Evolutionary conservation across 2,113 vertebrate species (phyloP), one percentile per base, ranked within the genome.

Genomic region (Irena cyanogastra): DNA sequence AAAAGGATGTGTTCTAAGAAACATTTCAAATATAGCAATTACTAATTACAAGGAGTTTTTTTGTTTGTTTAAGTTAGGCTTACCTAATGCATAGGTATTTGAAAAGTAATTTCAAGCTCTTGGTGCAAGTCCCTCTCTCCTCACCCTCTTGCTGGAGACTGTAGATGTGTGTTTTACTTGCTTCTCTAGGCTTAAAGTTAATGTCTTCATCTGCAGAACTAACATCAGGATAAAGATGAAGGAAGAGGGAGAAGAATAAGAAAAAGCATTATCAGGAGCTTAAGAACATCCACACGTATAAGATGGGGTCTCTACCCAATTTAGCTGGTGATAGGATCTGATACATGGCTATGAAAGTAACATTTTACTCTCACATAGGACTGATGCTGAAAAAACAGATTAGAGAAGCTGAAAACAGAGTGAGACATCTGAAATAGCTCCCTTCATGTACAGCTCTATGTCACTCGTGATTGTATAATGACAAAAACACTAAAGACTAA

Each of bases 41-140:
- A 20, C 27, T 63, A 83, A 53, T n/a, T 16, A 5, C 8, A 35
- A 53, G 30, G 6, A 0, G 11, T 52, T 44, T 30, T 1, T 44
- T 66, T 63, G 20, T 11, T 77, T 45, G 19, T 42, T 56, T 11
- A 16, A 68, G 37, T 63, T n/a, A 66, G 3, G 16, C 22, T 68
- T 87, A 95, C 64, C 59, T 88, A 76, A 94, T 49, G 68, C n/a
- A 84, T 50, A 89, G 21, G 30, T n/a, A 41, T 89, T 95, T 87
- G 70, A 89, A 94, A 93, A 94, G 89, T 68, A 87, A 60, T 57
- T 84, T 45, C 42, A 86, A 50, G 18, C 21, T 91, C 31, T 83
- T 50, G 39, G 33, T 19, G 3, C 9, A 74, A 63, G 9, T 45
- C 2, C 14, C 17, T n/a, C 30, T 33, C 13, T 91, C 61, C 15